Base-by-base conservation (phyloP, 2,113 vertebrate genomes). In the Galemys pyrenaicus region DNA sequence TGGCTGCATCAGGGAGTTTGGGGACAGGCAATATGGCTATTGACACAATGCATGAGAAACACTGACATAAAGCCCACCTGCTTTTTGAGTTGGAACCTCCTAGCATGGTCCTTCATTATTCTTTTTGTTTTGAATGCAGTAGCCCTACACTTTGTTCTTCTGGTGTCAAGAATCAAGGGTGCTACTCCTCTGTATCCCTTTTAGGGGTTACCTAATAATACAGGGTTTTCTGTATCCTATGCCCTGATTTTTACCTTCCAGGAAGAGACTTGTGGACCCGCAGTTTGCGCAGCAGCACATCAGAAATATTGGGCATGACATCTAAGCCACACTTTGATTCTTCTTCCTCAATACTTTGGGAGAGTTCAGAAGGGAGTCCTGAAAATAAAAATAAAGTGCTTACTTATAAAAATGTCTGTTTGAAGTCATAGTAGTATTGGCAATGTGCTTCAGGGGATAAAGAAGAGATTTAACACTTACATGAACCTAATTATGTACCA, bases 281-380 rank as follows among this genome's bases (percentile, higher is more conserved):
- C 26, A 99, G 98, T 95, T 99, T 99, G 89, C 99, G 98, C 60
- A 99, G 98, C 98, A 99, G 98, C 49, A 99, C 89, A 22, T 99
- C 99, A 73, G 99, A 99, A 98, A 99, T 99, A 97, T 99, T 99
- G 67, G 99, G 99, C 99, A 99, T 99, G 90, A 99, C 98, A 13
- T 99, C 99, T 20, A 98, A 98, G 88, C 98, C 99, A 85, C 95
- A 98, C 96, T 98, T 99, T 3, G 95, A n/a, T 56, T 99, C 99
- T 92, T 99, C 99, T 32, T 98, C 98, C 60, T 97, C 98, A 87
- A 94, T 37, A 44, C 97, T 96, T 49, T 97, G 94, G 51, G 97
- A 97, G 5, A 97, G 95, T 24, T 97, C 97, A 56, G 98, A 98
- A 94, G 98, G 98, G 71, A 97, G 84, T 65, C 98, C 99, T 99